Base-by-base conservation (phyloP, 2,797 vertebrate species). In the Eulemur mongoz region DNA sequence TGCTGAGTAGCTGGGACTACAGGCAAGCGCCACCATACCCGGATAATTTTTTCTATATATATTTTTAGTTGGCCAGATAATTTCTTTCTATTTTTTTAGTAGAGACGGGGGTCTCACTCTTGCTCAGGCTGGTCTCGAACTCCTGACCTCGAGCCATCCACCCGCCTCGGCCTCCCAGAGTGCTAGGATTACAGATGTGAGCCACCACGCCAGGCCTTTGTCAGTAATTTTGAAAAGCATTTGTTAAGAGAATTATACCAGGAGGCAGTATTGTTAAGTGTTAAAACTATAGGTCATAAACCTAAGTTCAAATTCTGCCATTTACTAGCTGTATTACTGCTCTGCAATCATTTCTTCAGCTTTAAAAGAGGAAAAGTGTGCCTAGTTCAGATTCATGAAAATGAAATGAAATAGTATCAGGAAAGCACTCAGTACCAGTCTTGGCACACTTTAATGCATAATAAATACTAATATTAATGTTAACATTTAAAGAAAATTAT, bases 321-420 rank as follows among this genome's bases (percentile, higher is more conserved):
- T 61, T 79, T 38, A 30, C 38, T 43, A 32, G 2, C 27, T 50
- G 20, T 32, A 63, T 23, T 5, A 69, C 3, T 54, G 30, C 25
- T 86, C 35, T 75, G 35, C 14, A 94, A 22, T 61, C 38, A 65
- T 70, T 76, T 87, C 35, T 50, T 91, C 57, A 18, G 32, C 40
- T 75, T 93, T 54, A 85, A 89, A 38, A 86, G 63, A 14, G 14
- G 6, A 57, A 69, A 76, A 57, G 2, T 48, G 22, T 76, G 35
- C 10, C 20, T 18, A 43, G 11, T 80, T 89, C 45, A 96, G 27
- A 89, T 65, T 83, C 57, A 61, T 5, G 25, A 93, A 96, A 92
- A 75, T 13, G 23, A 95, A 89, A 86, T 91, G 50, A 96, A 90
- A 93, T 52, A 76, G 22, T 43, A 22, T 43, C 10, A 85, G 40